phyloP scores from a whole-genome alignment of 2,797 vertebrate genomes.

The Rhadinocentrus ornatus region DNA sequence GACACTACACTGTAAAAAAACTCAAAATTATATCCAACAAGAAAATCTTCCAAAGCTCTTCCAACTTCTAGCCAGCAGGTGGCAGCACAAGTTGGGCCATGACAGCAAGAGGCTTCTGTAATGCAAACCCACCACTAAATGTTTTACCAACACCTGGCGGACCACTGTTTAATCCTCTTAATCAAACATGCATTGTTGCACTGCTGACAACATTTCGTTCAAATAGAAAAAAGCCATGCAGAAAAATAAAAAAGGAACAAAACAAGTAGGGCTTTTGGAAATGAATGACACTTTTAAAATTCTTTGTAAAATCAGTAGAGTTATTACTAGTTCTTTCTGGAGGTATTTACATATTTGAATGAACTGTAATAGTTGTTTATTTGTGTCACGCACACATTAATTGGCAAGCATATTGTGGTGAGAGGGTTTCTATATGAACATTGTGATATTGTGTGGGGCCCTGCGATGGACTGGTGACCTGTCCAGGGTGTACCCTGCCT shows the following conservation, averaged over 20 bases:
- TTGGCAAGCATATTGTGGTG: background rate
- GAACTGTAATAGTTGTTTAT: background rate
- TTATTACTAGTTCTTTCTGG: background rate
- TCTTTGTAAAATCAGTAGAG: background rate
- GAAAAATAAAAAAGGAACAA: background rate
- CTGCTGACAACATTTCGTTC: conserved; percentile 25
- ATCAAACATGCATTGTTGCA: conserved; percentile 48
- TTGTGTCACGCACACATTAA: background rate
- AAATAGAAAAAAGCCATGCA: background rate
- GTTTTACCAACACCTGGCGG: conserved; percentile 57
- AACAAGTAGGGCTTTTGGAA: background rate
- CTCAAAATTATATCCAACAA: background rate
- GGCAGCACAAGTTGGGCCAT: conserved; percentile 46
- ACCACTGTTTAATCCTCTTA: conserved; percentile 36
- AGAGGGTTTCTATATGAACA: background rate
- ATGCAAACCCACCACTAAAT: conserved; percentile 58
- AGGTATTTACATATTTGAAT: background rate
- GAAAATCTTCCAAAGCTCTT: background rate
- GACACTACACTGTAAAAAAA: background rate
- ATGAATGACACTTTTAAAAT: background rate
- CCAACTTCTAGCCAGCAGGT: conserved; percentile 50
- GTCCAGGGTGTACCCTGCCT: too few relatives aligned
- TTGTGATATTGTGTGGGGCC: background rate
- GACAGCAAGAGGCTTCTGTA: conserved; percentile 8
- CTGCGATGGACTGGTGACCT: too few relatives aligned